Evolutionary conservation across 2,797 vertebrate species (phyloP), one percentile per base, ranked within the genome.

Genomic region (Masticophis lateralis): DNA sequence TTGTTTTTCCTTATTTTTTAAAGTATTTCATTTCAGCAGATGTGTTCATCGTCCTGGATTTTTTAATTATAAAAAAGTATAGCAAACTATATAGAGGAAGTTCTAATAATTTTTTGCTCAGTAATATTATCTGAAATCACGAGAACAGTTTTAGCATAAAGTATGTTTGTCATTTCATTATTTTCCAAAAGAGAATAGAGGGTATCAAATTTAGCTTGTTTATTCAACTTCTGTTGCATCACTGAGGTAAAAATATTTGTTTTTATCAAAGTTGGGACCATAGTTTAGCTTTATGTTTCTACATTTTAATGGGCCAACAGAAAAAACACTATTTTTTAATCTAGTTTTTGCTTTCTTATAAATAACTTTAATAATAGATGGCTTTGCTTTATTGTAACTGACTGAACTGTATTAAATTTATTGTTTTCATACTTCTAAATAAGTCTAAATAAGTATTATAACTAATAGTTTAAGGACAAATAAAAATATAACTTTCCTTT

Each of bases 281-380:
- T 90, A 27, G 4, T 86, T 91, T 94, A 28, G 87, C 93, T 22
- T 88, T 95, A 79, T 27, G 63, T 95, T 94, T 83, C 89, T 87
- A n/a, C 90, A n/a, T 87, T 74, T 92, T 20, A 16, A 90, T 12
- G 89, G 69, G 7, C 91, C 47, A 94, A 37, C n/a, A 95, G 87
- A 2, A 86, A 61, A 37, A 25, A 55, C 89, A 83, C 91, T 0
- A 94, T 83, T 93, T 28, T 94, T 66, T 95, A 96, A 94, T 93
- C 95, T 96, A 87, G 91, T 96, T 97, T 94, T 90, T 51, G 90
- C 87, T 47, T 11, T 56, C 60, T 91, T 92, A 92, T 95, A 96
- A 97, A 96, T 79, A 94, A 91, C 69, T 94, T 60, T 25, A 59
- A 88, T 89, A 89, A 95, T 27, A 94, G 86, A 27, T 22, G 10